Conservation (phyloP, 2,797 vertebrate genomes). For the Galagoides demidoff region DNA sequence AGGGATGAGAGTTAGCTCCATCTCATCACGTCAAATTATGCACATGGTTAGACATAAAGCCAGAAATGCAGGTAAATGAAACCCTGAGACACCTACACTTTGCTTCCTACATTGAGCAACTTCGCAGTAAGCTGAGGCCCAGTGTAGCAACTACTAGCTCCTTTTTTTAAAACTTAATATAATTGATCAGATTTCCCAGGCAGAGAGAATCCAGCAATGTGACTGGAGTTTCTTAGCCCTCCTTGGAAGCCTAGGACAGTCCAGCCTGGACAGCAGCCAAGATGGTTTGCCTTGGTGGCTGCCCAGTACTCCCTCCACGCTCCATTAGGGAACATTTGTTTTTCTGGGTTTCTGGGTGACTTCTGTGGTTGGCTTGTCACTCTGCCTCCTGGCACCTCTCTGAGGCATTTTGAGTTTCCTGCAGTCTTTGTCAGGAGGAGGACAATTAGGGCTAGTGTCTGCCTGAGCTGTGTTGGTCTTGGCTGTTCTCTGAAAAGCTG, state of each 20-base stretch:
- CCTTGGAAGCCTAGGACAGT: neutral
- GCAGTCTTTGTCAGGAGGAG: neutral
- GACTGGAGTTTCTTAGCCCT: fast-evolving
- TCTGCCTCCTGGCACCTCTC: neutral
- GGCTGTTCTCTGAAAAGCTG: neutral
- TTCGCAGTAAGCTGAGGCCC: neutral
- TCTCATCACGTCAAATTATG: neutral
- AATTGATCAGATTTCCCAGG: neutral
- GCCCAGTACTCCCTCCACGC: neutral
- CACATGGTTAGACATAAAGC: neutral
- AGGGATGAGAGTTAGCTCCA: neutral
- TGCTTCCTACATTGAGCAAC: neutral
- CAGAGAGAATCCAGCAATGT: neutral
- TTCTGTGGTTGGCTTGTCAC: neutral
- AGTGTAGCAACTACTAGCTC: no score
- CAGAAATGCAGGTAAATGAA: neutral
- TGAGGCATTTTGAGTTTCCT: neutral
- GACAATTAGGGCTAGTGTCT: neutral
- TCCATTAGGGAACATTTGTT: neutral
- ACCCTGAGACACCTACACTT: neutral
- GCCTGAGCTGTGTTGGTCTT: neutral
- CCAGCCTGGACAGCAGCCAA: neutral
- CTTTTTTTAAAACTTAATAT: neutral
- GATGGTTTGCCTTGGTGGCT: neutral
- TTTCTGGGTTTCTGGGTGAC: neutral